Conservation (phyloP, 92 coral and sea anemone genomes). For the Porites lobata region DNA sequence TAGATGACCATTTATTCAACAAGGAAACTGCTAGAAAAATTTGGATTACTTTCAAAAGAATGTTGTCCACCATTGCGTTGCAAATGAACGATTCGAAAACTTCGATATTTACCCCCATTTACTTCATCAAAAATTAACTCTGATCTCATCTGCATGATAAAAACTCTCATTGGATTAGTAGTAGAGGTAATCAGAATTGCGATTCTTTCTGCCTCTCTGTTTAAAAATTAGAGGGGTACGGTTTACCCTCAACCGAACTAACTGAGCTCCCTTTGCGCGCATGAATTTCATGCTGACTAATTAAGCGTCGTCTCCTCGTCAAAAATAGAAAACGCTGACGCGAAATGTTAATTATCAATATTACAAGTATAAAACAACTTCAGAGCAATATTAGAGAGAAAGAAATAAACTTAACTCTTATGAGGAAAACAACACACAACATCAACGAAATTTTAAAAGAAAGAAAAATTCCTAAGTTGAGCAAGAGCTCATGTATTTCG, state of each 20-base stretch:
- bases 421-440: slow-evolving; percentile 21
- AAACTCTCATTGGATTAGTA: slow-evolving; percentile 10
- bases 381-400: slow-evolving; percentile 16
- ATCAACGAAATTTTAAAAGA: not conserved
- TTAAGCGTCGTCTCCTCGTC: not conserved
- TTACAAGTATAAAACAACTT: not conserved
- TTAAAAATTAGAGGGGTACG: not conserved
- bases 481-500: not conserved
- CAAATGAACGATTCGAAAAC: not conserved
- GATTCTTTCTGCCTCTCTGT: not conserved
- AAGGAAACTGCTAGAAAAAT: not conserved
- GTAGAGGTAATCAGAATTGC: not conserved
- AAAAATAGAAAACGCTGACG: not conserved
- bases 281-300: not conserved
- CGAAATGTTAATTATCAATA: not conserved
- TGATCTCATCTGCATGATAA: slow-evolving; percentile 17
- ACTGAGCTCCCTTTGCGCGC: not conserved
- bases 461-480: no score
- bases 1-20: not conserved
- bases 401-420: slow-evolving; percentile 40
- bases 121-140: slow-evolving; percentile 24
- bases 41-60: not conserved
- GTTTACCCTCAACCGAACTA: not conserved
- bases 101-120: not conserved
- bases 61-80: not conserved